phyloP scores from a whole-genome alignment of 2,888 invertebrate species.

The Spodoptera exigua region DNA sequence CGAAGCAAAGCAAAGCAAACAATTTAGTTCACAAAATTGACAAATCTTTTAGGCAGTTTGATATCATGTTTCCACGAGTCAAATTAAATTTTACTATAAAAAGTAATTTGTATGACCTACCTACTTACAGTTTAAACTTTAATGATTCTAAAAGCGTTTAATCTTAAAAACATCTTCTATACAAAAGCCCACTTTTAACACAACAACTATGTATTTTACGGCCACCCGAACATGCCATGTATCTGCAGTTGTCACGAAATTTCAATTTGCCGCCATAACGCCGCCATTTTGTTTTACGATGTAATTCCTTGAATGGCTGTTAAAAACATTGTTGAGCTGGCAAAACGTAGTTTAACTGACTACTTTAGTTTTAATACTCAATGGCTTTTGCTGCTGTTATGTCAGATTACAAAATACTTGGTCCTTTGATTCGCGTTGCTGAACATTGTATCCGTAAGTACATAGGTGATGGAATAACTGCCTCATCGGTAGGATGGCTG shows the following conservation, averaged over 20 bases:
- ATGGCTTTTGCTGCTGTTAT: slow-evolving; percentile 25
- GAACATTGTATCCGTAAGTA: neutral
- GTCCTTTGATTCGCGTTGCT: slow-evolving; percentile 6
- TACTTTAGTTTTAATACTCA: slow-evolving; percentile 47
- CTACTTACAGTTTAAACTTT: no score
- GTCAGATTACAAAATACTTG: slow-evolving; percentile 10
- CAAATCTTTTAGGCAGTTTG: no score
- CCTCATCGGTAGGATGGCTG: neutral
- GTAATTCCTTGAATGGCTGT: slow-evolving; percentile 59
- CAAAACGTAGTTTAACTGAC: slow-evolving; percentile 47
- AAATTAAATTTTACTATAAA: no score
- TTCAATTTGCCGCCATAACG: slow-evolving; percentile 62
- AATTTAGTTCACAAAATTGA: no score
- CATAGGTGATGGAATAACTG: neutral
- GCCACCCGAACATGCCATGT: slow-evolving; percentile 44
- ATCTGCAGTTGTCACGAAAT: slow-evolving; percentile 60
- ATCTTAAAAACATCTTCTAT: neutral
- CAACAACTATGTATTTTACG: slow-evolving; percentile 56
- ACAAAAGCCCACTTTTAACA: slow-evolving; percentile 23
- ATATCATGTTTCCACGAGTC: no score
- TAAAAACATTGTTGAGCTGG: slow-evolving; percentile 60
- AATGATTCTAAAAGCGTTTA: no score
- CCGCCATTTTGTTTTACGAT: slow-evolving; percentile 57
- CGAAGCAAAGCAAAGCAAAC: no score
- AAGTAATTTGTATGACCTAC: no score